Evolutionary conservation across 2,888 invertebrate species (phyloP).

Genomic region (Megastigmus dorsalis): DNA sequence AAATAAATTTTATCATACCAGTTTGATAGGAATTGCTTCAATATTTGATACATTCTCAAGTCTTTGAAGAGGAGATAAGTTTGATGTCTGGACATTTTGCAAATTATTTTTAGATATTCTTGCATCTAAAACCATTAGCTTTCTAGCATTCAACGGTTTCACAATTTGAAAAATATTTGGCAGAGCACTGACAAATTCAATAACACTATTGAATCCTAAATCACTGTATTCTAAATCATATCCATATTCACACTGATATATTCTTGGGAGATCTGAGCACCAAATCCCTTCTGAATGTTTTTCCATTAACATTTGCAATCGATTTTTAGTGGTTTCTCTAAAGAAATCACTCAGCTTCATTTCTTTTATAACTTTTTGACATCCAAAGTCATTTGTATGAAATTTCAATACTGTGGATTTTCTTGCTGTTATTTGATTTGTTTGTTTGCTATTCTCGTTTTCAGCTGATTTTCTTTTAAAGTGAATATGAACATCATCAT

Average conservation of each 20-base stretch:
- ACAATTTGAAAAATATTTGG: constrained; percentile 36
- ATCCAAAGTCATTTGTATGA: background rate
- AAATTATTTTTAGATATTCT: background rate
- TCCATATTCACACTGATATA: constrained; percentile 63
- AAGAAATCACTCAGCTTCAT: constrained; percentile 46
- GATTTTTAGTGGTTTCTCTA: constrained; percentile 56
- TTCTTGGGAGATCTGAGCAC: constrained; percentile 66
- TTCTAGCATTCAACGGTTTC: background rate
- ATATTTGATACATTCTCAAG: background rate
- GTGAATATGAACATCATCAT: constrained; percentile 29
- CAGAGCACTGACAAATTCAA: constrained; percentile 42
- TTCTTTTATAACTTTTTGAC: background rate
- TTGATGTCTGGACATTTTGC: background rate
- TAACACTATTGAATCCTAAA: constrained; percentile 61
- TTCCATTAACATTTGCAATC: constrained; percentile 64
- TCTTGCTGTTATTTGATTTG: background rate
- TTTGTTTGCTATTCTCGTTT: background rate
- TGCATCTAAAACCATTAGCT: constrained; percentile 28
- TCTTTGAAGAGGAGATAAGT: background rate
- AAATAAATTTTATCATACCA: constrained; percentile 19
- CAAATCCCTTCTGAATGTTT: constrained; percentile 67
- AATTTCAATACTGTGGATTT: background rate
- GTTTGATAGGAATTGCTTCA: background rate
- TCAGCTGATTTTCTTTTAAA: constrained; percentile 9
- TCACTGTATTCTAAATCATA: constrained; percentile 65